A percentile compares a stretch with the other conserved stretches of the same genome.
Evolutionary conservation across 2,888 invertebrate genomes (phyloP).

Genomic region (Mythimna pallens): DNA sequence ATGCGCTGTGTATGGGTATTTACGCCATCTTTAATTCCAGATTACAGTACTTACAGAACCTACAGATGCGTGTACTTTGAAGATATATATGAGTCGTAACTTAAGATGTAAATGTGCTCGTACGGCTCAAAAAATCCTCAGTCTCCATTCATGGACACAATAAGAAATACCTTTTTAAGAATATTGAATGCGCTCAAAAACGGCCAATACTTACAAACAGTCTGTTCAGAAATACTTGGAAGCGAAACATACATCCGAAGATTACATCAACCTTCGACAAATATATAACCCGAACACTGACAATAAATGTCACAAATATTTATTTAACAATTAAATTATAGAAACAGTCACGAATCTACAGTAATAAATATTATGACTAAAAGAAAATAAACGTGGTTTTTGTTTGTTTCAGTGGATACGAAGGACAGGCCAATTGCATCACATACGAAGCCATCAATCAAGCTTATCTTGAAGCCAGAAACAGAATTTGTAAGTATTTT

Average conservation of each 20-base stretch:
- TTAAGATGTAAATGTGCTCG: background rate
- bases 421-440: conserved; percentile 95
- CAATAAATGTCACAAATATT: conserved; percentile 35
- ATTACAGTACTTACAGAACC: background rate
- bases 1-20: background rate
- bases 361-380: conserved; percentile 34
- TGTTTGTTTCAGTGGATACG: conserved; percentile 91
- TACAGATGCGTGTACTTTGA: background rate
- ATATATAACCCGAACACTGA: conserved; percentile 13
- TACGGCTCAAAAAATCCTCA: background rate
- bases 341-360: conserved; percentile 10
- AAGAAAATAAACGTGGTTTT: conserved; percentile 42
- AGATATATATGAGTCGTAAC: background rate
- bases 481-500: conserved; percentile 95
- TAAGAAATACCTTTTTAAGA: conserved; percentile 3
- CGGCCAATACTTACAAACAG: background rate
- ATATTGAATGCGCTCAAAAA: conserved; percentile 10
- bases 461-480: conserved; percentile 96
- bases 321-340: conserved; percentile 40
- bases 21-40: conserved; percentile 27
- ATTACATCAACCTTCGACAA: conserved; percentile 33
- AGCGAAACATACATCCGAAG: background rate
- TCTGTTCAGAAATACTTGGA: conserved; percentile 4
- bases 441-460: conserved; percentile 97
- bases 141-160: background rate